Evolutionary conservation across 2,888 invertebrate species (phyloP).

Genomic region (Leptopilina drosophilae): DNA sequence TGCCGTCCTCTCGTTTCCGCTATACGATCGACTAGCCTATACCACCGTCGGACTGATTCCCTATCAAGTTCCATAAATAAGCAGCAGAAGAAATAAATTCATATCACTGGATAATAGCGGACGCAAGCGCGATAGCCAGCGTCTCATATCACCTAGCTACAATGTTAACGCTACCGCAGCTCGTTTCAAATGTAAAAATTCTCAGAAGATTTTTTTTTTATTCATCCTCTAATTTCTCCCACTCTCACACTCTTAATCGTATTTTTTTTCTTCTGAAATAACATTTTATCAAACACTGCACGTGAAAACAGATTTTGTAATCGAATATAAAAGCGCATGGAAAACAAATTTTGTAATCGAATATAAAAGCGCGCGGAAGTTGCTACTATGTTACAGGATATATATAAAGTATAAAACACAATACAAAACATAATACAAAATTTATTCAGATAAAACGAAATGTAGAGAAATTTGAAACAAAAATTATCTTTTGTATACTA

Average conservation of each 20-base stretch:
- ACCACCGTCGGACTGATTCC: slow-evolving; percentile 50
- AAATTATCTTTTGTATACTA: no score
- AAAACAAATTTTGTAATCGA: slow-evolving; percentile 6
- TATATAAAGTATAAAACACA: no score
- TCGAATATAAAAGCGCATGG: neutral
- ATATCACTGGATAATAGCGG: slow-evolving; percentile 65
- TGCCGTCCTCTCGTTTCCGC: slow-evolving; percentile 53
- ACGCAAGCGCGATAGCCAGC: slow-evolving; percentile 62
- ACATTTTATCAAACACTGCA: neutral
- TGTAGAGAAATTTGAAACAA: no score
- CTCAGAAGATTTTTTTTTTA: slow-evolving; percentile 7
- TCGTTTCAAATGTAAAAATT: slow-evolving; percentile 1
- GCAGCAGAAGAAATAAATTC: slow-evolving; percentile 69
- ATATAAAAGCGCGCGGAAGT: neutral
- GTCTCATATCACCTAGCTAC: slow-evolving; percentile 62
- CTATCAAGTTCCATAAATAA: slow-evolving; percentile 71
- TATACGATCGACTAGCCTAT: slow-evolving; percentile 50
- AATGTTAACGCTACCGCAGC: slow-evolving; percentile 18
- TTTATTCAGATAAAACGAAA: no score
- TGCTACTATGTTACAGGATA: neutral
- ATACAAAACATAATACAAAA: no score
- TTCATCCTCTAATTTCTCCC: slow-evolving; percentile 5
- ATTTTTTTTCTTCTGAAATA: neutral
- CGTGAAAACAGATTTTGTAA: neutral
- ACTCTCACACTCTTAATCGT: neutral